Conservation (phyloP, 2,113 vertebrate genomes). For the Cryptomyrus ogoouensis region DNA sequence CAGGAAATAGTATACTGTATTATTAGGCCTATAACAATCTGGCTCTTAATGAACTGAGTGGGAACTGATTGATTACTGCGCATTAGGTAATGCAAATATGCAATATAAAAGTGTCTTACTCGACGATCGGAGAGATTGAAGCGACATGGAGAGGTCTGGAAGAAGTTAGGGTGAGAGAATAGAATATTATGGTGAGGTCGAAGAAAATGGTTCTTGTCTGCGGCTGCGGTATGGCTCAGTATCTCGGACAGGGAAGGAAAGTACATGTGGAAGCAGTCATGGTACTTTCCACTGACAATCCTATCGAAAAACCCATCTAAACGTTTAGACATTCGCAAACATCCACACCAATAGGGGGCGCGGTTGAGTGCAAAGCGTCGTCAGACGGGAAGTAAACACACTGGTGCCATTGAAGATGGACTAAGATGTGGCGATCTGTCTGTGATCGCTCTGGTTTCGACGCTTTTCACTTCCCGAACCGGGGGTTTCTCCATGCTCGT, state of each 20-base stretch:
- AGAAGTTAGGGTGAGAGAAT: background rate
- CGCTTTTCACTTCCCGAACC: background rate
- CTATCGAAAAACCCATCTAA: background rate
- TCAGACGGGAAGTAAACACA: background rate
- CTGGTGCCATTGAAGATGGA: background rate
- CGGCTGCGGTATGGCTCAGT: background rate
- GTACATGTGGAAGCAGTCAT: background rate
- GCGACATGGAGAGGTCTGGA: background rate
- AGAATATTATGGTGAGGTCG: background rate
- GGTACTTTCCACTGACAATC: background rate
- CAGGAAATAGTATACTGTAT: background rate
- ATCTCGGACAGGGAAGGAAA: background rate
- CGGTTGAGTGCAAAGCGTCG: background rate
- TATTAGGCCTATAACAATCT: background rate
- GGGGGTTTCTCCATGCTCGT: background rate
- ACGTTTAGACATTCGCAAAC: background rate
- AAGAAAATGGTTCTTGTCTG: background rate
- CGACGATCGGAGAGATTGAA: background rate
- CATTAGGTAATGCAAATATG: background rate
- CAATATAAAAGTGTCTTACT: background rate
- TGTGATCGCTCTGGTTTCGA: background rate
- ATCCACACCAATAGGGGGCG: background rate
- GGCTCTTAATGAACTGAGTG: background rate
- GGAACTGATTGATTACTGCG: background rate
- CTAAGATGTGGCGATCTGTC: background rate